These are phyloP conservation scores for Synanthedon tipuliformis DNA, from an alignment of 2,888 invertebrate genomes.

Conservation along the genomic window DNA sequence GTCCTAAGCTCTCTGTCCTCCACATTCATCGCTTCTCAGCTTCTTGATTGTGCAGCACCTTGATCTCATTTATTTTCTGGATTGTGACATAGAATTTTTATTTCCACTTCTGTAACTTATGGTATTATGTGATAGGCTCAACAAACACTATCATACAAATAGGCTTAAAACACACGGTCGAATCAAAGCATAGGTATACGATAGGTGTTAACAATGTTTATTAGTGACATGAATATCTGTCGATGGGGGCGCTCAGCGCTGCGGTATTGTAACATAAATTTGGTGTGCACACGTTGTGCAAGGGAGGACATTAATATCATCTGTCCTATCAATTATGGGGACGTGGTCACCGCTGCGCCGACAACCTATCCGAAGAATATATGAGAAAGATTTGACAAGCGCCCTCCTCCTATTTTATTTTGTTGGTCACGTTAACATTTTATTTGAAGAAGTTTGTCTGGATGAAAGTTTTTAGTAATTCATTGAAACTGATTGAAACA, in stretches of 20 bases:
- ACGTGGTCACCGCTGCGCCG: constrained; percentile 41
- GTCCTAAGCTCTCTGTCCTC: too few species aligned
- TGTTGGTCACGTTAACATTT: constrained; percentile 16
- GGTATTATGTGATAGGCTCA: too few species aligned
- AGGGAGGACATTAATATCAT: constrained; percentile 51
- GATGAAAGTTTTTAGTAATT: too few species aligned
- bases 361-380: constrained; percentile 43
- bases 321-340: constrained; percentile 57
- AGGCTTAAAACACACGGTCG: not conserved
- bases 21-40: too few species aligned
- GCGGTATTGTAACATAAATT: constrained; percentile 54
- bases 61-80: too few species aligned
- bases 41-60: too few species aligned
- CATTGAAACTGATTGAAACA: too few species aligned
- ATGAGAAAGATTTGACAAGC: constrained; percentile 43
- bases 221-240: not conserved
- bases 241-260: constrained; percentile 6
- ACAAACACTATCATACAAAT: not conserved
- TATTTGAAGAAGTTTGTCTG: not conserved
- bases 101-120: too few species aligned
- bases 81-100: too few species aligned
- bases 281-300: constrained; percentile 38
- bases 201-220: not conserved
- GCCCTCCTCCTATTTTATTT: constrained; percentile 7
- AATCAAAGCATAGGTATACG: not conserved